Evolutionary conservation across 1,140 invertebrate genomes (phyloP).

Genomic region (Bombus terrestris): DNA sequence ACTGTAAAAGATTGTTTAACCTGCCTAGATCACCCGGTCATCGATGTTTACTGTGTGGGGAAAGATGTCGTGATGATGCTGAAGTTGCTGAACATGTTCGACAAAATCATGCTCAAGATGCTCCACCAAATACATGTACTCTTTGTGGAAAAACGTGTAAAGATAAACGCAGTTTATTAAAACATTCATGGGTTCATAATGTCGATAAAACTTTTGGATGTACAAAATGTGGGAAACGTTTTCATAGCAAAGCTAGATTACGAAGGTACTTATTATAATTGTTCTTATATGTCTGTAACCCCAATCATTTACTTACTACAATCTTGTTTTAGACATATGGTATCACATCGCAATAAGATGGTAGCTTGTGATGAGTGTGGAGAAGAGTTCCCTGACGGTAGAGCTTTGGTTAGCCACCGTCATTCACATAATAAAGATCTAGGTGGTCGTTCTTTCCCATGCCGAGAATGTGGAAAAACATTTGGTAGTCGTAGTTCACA

Average conservation of each 20-base stretch:
- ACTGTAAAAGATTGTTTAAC: neutral
- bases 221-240: constrained; percentile 87
- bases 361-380: constrained; percentile 88
- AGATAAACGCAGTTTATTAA: constrained; percentile 86
- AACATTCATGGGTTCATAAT: constrained; percentile 87
- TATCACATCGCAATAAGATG: constrained; percentile 87
- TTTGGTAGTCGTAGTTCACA: constrained; percentile 94
- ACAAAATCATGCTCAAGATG: constrained; percentile 82
- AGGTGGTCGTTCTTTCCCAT: constrained; percentile 89
- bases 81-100: constrained; percentile 84
- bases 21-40: constrained; percentile 77
- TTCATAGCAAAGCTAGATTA: constrained; percentile 86
- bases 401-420: constrained; percentile 87
- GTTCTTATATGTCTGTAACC: neutral
- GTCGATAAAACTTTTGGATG: constrained; percentile 84
- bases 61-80: constrained; percentile 84
- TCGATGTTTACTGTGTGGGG: constrained; percentile 86
- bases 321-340: constrained; percentile 83
- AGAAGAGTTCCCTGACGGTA: constrained; percentile 88
- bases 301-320: neutral
- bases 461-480: constrained; percentile 92
- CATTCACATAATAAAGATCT: constrained; percentile 86
- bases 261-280: constrained; percentile 74
- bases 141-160: constrained; percentile 86
- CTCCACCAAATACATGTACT: constrained; percentile 85